Conservation (phyloP, 2,888 invertebrate genomes). For the Plebejus anna region DNA sequence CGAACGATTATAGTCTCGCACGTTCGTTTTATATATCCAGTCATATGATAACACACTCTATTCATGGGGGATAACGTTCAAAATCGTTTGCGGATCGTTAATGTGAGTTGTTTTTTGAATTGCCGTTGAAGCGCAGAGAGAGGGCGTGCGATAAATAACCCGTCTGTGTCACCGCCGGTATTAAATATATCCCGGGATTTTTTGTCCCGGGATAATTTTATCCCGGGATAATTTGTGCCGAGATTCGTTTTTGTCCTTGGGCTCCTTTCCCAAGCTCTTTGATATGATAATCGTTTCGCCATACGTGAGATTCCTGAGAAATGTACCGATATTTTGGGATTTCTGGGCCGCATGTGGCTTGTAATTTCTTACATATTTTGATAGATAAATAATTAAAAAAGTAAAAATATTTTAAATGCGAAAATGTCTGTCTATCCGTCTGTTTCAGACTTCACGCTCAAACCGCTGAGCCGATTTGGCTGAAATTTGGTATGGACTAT, state of each 20-base stretch:
- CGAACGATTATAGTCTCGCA: conserved; percentile 74
- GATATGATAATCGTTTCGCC: conserved; percentile 17
- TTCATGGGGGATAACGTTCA: conserved; percentile 47
- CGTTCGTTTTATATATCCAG: conserved; percentile 59
- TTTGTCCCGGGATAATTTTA: conserved; percentile 64
- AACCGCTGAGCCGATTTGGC: too few species aligned
- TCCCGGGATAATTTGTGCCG: conserved; percentile 65
- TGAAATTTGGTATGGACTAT: too few species aligned
- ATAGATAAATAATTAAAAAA: too few species aligned
- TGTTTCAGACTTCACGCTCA: too few species aligned
- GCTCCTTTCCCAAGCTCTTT: conserved; percentile 49
- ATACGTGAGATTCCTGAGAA: conserved; percentile 13
- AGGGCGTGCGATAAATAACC: conserved; percentile 80
- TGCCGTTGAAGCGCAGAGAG: conserved; percentile 73
- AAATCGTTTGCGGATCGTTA: conserved; percentile 45
- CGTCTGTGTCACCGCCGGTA: conserved; percentile 78
- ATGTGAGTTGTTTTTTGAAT: conserved; percentile 65
- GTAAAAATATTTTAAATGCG: too few species aligned
- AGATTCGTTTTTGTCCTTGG: conserved; percentile 40
- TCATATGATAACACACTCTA: conserved; percentile 57
- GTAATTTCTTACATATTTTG: too few species aligned
- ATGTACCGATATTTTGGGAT: not conserved
- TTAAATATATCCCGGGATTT: conserved; percentile 76
- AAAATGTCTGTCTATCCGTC: too few species aligned
- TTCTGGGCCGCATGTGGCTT: not conserved